A percentile compares a stretch with the other conserved stretches of the same genome.
Evolutionary conservation across 2,113 vertebrate genomes (phyloP).

Genomic region (Myiopsitta monachus): DNA sequence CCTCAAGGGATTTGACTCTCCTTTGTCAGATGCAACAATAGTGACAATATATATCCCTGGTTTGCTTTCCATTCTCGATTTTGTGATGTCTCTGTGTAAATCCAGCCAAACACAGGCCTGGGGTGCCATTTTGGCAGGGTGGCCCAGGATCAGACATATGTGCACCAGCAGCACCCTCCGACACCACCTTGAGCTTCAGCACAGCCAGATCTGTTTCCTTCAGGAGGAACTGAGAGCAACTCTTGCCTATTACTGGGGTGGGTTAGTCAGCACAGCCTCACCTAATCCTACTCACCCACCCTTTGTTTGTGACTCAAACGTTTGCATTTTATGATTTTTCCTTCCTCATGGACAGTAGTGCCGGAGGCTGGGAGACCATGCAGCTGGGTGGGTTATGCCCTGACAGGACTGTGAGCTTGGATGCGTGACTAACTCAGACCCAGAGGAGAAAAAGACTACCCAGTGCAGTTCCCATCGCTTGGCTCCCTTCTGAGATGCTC

Average conservation of each 20-base stretch:
- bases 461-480: background rate
- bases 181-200: background rate
- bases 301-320: conserved; percentile 55
- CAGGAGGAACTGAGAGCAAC: background rate
- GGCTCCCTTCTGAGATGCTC: background rate
- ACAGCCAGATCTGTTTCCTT: background rate
- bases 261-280: conserved; percentile 46
- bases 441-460: background rate
- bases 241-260: background rate
- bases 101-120: background rate
- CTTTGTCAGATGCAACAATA: background rate
- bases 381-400: conserved; percentile 16
- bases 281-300: conserved; percentile 38
- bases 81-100: background rate
- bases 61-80: background rate
- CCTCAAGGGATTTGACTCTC: background rate
- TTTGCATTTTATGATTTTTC: conserved; percentile 5
- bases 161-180: background rate
- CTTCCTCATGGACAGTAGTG: background rate
- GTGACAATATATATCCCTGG: background rate
- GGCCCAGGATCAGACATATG: background rate
- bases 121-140: background rate
- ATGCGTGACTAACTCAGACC: background rate
- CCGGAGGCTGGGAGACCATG: background rate
- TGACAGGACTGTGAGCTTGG: conserved; percentile 13